phyloP scores from a whole-genome alignment of 2,888 invertebrate species.

The Tinea trinotella region DNA sequence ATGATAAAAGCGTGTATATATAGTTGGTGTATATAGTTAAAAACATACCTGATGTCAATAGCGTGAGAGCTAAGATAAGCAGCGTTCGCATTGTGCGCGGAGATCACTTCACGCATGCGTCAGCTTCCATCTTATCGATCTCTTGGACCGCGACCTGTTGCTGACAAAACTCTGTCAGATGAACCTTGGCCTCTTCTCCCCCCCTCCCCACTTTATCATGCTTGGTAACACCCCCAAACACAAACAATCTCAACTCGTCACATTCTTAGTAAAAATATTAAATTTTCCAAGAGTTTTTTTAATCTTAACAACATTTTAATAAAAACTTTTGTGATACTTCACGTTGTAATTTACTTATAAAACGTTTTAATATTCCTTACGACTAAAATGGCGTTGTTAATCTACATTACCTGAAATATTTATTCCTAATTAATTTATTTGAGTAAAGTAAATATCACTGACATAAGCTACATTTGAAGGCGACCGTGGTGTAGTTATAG shows the following conservation, averaged over 20 bases:
- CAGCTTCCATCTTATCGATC: constrained; percentile 59
- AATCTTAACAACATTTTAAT: background rate
- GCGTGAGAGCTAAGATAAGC: constrained; percentile 50
- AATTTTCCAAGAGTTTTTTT: background rate
- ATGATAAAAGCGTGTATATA: too few species aligned
- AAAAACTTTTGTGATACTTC: too few species aligned
- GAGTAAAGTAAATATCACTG: too few species aligned
- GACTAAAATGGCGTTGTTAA: too few species aligned
- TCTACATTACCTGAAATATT: too few species aligned
- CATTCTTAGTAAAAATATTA: constrained; percentile 9
- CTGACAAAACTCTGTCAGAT: constrained; percentile 39
- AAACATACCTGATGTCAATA: constrained; percentile 51
- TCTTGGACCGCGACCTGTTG: constrained; percentile 57
- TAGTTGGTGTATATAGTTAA: background rate
- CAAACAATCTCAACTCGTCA: constrained; percentile 11
- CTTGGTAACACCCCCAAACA: background rate
- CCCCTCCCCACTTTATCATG: constrained; percentile 25
- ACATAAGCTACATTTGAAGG: too few species aligned
- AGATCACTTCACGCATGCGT: constrained; percentile 50
- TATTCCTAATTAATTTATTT: too few species aligned
- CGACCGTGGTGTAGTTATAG: too few species aligned
- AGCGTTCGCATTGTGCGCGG: constrained; percentile 51
- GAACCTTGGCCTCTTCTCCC: constrained; percentile 25
- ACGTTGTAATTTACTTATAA: too few species aligned
- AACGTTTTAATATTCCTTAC: too few species aligned